Percentiles rank a stretch among this genome's conserved stretches.
Evolutionary conservation across 2,113 vertebrate genomes (phyloP).

Genomic region (Sebastes schlegelii): DNA sequence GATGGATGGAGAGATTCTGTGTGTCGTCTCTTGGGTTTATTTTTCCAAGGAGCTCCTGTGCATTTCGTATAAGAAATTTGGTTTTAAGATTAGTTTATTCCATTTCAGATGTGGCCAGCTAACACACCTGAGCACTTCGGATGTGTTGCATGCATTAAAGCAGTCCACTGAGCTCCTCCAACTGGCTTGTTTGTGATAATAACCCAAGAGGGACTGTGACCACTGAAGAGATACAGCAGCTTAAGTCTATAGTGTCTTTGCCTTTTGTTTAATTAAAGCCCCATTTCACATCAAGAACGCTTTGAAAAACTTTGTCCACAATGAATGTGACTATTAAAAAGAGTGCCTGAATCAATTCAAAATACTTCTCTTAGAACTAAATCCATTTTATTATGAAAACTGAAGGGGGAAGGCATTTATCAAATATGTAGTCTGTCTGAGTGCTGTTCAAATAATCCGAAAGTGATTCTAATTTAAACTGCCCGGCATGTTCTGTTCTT

Average conservation of each 20-base stretch:
- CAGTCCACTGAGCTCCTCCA: slow-evolving; percentile 20
- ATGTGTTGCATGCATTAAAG: slow-evolving; percentile 22
- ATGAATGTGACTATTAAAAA: slow-evolving; percentile 36
- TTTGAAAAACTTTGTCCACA: slow-evolving; percentile 44
- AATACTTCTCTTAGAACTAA: slow-evolving; percentile 19
- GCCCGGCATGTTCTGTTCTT: slow-evolving; percentile 30
- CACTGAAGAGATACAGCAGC: slow-evolving; percentile 26
- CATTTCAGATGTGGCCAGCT: slow-evolving; percentile 20
- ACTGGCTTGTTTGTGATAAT: slow-evolving; percentile 67
- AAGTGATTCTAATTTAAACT: slow-evolving; percentile 61
- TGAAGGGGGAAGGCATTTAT: slow-evolving; percentile 33
- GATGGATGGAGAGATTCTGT: slow-evolving; percentile 10
- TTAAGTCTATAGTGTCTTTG: slow-evolving; percentile 13
- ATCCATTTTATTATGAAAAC: slow-evolving; percentile 41
- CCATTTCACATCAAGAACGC: slow-evolving; percentile 39
- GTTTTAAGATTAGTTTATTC: slow-evolving; percentile 15
- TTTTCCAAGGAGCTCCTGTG: background rate
- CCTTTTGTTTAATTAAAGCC: slow-evolving; percentile 61
- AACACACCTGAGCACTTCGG: slow-evolving; percentile 39
- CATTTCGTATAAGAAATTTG: background rate
- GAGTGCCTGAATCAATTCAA: slow-evolving; percentile 27
- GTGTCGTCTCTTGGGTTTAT: background rate
- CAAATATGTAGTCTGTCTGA: slow-evolving; percentile 54
- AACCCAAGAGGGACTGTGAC: slow-evolving; percentile 46
- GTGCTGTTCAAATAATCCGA: slow-evolving; percentile 44